These are phyloP conservation scores for Hypotaenidia okinawae DNA, from an alignment of 2,797 vertebrate species.

Conservation along the genomic window DNA sequence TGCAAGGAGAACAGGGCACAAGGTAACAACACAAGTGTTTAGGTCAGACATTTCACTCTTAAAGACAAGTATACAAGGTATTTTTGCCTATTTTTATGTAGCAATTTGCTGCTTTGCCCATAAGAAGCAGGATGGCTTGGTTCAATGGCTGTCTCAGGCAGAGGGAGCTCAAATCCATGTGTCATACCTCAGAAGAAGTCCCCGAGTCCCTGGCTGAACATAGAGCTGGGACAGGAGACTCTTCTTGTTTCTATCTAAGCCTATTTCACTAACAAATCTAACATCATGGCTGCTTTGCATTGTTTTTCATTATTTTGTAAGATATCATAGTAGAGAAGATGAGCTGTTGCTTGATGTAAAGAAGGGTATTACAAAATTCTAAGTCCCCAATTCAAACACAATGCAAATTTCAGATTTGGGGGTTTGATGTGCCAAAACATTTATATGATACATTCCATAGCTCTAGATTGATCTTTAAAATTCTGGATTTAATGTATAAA, in stretches of 20 bases:
- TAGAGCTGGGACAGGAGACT: background rate
- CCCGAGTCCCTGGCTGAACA: background rate
- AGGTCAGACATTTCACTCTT: background rate
- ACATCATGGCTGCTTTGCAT: rapidly evolving
- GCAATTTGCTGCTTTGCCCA: background rate
- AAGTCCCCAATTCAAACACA: background rate
- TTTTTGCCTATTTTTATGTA: background rate
- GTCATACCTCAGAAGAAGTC: background rate
- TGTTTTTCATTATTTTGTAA: background rate
- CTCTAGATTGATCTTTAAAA: background rate
- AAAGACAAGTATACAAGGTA: background rate
- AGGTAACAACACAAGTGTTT: background rate
- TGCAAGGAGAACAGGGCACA: background rate
- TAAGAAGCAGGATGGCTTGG: background rate
- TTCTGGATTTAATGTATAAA: background rate
- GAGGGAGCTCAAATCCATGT: background rate
- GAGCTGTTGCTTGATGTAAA: background rate
- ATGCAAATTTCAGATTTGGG: background rate
- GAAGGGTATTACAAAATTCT: background rate
- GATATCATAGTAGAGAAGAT: background rate
- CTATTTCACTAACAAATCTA: background rate
- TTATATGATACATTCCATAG: background rate
- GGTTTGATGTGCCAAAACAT: background rate
- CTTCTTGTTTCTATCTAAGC: background rate
- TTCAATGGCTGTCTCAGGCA: background rate